Conservation (phyloP, 2,888 invertebrate species). For the Reticulitermes lucifugus region DNA sequence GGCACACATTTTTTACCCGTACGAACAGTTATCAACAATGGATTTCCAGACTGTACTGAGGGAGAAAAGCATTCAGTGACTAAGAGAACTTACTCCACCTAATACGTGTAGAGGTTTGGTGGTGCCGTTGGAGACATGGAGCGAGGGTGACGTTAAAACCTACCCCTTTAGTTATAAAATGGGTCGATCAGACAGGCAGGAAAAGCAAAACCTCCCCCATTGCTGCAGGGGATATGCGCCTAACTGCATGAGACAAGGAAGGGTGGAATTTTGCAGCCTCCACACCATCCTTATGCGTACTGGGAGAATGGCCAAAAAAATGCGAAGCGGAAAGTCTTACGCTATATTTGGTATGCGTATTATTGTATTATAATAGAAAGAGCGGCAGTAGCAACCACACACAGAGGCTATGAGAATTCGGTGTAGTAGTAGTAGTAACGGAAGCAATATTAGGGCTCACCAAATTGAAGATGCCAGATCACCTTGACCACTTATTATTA, state of each 20-base stretch:
- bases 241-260: constrained; percentile 47
- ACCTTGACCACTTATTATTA: too few species aligned
- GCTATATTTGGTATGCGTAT: constrained; percentile 46
- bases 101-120: constrained; percentile 20
- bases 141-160: constrained; percentile 42
- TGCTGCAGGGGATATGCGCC: constrained; percentile 45
- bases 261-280: constrained; percentile 41
- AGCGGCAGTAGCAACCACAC: not conserved
- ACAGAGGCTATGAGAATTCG: too few species aligned
- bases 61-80: not conserved
- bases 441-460: too few species aligned
- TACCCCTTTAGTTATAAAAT: constrained; percentile 48
- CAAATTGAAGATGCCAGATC: too few species aligned
- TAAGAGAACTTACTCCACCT: not conserved
- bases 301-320: constrained; percentile 49
- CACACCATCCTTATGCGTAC: constrained; percentile 27
- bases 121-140: constrained; percentile 16
- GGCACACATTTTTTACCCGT: not conserved
- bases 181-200: constrained; percentile 50
- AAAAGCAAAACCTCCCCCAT: constrained; percentile 33
- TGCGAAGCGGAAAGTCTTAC: constrained; percentile 15
- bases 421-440: too few species aligned
- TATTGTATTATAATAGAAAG: constrained; percentile 39
- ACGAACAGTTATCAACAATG: constrained; percentile 28
- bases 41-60: constrained; percentile 7